phyloP scores from a whole-genome alignment of 2,888 invertebrate genomes.

The Drosophila pseudotalamancana region DNA sequence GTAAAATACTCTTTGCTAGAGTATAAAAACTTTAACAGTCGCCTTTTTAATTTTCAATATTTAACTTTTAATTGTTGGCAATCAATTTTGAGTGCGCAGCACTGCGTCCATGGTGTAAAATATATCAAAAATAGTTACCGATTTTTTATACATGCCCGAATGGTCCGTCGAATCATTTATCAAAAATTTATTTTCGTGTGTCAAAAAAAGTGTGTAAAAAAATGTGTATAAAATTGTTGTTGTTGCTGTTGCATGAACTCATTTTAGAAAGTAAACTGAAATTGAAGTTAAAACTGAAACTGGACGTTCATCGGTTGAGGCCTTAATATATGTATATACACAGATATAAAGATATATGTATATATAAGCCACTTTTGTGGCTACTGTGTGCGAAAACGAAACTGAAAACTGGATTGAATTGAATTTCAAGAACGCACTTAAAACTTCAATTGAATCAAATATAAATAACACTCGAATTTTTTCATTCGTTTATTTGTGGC shows the following conservation, averaged over 20 bases:
- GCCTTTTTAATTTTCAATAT: conserved; percentile 73
- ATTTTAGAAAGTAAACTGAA: conserved; percentile 73
- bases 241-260: conserved; percentile 67
- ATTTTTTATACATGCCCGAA: conserved; percentile 12
- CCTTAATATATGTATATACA: conserved; percentile 22
- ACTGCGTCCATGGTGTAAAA: conserved; percentile 49
- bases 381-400: conserved; percentile 69
- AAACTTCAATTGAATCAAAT: conserved; percentile 19
- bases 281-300: conserved; percentile 23
- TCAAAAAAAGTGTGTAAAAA: conserved; percentile 36
- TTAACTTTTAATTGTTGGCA: conserved; percentile 78
- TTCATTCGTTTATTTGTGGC: conserved; percentile 72
- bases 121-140: conserved; percentile 55
- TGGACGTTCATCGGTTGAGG: conserved; percentile 31
- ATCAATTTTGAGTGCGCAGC: conserved; percentile 66
- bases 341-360: conserved; percentile 4
- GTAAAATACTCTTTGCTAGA: not conserved
- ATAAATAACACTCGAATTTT: conserved; percentile 38
- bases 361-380: conserved; percentile 28
- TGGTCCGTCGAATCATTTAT: conserved; percentile 55
- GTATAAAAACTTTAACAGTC: conserved; percentile 30
- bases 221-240: conserved; percentile 37
- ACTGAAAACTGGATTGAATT: conserved; percentile 50
- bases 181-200: conserved; percentile 61
- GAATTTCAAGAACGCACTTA: conserved; percentile 61